Evolutionary conservation across 2,113 vertebrate species (phyloP), one percentile per base, ranked within the genome.

Genomic region (Prunella himalayana): DNA sequence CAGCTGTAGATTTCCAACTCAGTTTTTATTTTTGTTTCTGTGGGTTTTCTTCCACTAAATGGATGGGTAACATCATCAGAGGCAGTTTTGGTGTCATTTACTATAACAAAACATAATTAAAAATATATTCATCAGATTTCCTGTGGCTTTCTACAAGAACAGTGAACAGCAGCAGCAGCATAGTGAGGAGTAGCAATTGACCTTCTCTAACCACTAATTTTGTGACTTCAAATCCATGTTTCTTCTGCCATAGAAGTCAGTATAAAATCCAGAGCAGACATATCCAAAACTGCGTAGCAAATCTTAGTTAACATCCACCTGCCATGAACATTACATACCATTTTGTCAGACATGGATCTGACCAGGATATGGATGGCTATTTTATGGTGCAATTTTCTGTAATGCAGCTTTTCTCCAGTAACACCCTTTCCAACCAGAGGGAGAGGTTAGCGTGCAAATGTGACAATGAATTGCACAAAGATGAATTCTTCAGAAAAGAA

Each of bases 361-460:
- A 94, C 93, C 90, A 90, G 91, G 90, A 93, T 86, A 86, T 30
- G 76, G 76, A 92, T 83, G 90, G 64, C 47, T 94, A 90, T 94
- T 93, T 91, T 96, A 96, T 92, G 94, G 88, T 95, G 71, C 68
- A 86, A 95, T 97, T 97, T 96, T 92, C 92, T 95, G 86, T 92
- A 90, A 93, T 47, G 80, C 56, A 82, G 39, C 59, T 33, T 85
- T 90, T 94, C 90, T 88, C 47, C 79, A 86, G 11, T 44, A 75
- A 75, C 51, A 84, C 39, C 45, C 15, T 92, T 90, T 75, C 87
- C 49, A 78, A 51, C 17, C 68, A 77, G 71, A 93, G 63, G 25
- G 6, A 85, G 79, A 88, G 31, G 45, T 64, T 49, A 94, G 71
- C 6, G 15, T 93, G 86, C 23, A 94, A 92, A 86, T 86, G 68